Base-by-base conservation (phyloP, 2,113 vertebrate species). In the Rhegmatorhina hoffmannsi region DNA sequence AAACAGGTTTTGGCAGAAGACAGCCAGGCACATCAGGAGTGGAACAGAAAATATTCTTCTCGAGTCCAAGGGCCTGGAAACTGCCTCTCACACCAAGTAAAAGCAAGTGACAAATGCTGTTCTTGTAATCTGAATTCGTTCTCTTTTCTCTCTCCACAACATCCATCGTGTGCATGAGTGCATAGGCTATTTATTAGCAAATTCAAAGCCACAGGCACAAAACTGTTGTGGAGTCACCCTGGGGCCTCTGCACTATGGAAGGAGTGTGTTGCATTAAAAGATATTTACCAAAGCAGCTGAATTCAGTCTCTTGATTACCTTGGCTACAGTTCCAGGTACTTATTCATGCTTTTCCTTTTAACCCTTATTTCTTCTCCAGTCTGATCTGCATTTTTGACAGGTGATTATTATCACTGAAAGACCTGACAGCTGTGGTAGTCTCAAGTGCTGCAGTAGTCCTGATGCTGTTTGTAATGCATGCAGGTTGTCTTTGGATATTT, bases 41-140 rank as follows among this genome's bases (percentile, higher is more conserved):
- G 90, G 82, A 95, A 88, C 85, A 96, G 70, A 96, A 93, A 93
- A 93, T 93, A 77, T 5, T 90, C 94, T 80, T 94, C 59, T 44
- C 1, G 12, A 84, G 49, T 80, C 93, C 63, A 52, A 63, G 68
- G 93, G 75, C 17, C 15, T 96, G 78, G 91, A 96, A 95, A 88
- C 53, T 77, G 63, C 85, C 29, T 93, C 72, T 73, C 59, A 52
- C 72, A 85, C 55, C 59, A 68, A 11, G 33, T 23, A 84, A 85
- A 85, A 93, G 73, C 79, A 86, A 93, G 19, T 85, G 73, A 94
- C 40, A 86, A 93, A 90, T 49, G 44, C 92, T 92, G 68, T 52
- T 80, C 72, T 83, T 86, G 63, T 84, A 68, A 78, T 88, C 87
- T 44, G 67, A 92, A 93, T 86, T 93, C 38, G 82, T 92, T 79